These are phyloP conservation scores for Macrostomum lignano DNA, from an alignment of 1,140 invertebrate species.

Conservation along the genomic window DNA sequence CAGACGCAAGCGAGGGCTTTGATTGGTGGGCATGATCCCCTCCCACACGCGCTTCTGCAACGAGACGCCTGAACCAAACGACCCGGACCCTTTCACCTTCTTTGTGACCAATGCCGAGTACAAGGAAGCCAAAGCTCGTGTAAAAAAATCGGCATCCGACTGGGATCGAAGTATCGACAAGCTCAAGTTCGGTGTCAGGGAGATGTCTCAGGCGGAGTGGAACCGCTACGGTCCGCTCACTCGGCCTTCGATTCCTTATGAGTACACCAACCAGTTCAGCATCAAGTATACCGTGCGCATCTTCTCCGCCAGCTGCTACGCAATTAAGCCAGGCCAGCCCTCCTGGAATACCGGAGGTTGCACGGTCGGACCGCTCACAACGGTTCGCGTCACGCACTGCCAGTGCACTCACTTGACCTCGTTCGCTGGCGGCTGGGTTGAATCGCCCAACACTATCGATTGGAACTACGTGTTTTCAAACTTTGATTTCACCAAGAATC, in stretches of 20 bases:
- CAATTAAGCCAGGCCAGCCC: not conserved
- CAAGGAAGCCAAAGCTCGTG: not conserved
- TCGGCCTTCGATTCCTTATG: constrained; percentile 1
- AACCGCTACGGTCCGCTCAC: not conserved
- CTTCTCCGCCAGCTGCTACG: not conserved
- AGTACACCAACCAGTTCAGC: constrained; percentile 1
- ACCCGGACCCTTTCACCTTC: constrained; percentile 2
- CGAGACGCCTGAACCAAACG: not conserved
- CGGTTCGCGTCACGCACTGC: constrained; percentile 11
- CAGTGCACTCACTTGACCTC: constrained; percentile 22
- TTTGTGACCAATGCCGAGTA: not conserved
- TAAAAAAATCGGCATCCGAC: not conserved
- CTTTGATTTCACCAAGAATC: constrained; percentile 32
- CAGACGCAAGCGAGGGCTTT: not conserved
- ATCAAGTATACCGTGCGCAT: not conserved
- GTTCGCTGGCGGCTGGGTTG: constrained; percentile 22
- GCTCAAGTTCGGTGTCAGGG: not conserved
- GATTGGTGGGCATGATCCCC: constrained; percentile 1
- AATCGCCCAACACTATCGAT: constrained; percentile 26
- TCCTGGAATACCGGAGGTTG: not conserved
- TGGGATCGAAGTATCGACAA: not conserved
- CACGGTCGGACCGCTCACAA: constrained; percentile 9
- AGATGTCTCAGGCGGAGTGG: not conserved
- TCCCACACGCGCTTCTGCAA: not conserved
- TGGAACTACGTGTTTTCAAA: constrained; percentile 25